phyloP scores from a whole-genome alignment of 2,113 vertebrate genomes.

The Echinops telfairi region DNA sequence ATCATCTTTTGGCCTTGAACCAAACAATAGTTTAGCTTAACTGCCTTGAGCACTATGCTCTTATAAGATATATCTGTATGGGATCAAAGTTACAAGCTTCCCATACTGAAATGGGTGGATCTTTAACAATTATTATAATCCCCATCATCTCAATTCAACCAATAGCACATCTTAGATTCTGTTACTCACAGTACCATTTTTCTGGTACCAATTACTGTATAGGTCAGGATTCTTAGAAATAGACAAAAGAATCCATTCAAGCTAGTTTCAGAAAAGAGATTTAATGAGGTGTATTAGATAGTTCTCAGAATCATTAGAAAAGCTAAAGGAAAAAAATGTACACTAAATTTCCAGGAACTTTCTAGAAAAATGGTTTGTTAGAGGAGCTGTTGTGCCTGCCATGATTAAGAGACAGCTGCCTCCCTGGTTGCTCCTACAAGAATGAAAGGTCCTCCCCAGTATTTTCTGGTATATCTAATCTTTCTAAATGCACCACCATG shows the following conservation, averaged over 20 bases:
- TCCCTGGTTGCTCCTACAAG: not conserved
- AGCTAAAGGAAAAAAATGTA: not conserved
- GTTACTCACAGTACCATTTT: not conserved
- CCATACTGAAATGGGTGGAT: not conserved
- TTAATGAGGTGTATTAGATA: not conserved
- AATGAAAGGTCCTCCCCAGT: not conserved
- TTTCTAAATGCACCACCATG: not conserved
- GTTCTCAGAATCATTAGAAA: not conserved
- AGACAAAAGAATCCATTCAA: not conserved
- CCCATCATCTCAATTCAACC: not conserved
- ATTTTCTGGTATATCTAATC: not conserved
- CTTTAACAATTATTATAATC: not conserved
- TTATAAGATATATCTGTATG: not conserved
- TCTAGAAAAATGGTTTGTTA: not conserved
- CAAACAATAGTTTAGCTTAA: not conserved
- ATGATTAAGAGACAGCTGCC: not conserved
- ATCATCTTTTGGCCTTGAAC: not conserved
- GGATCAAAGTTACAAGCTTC: not conserved
- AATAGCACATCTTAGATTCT: not conserved
- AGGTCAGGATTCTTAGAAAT: constrained; percentile 6
- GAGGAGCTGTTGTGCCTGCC: not conserved
- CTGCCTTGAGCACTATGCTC: not conserved
- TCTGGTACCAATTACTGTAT: not conserved
- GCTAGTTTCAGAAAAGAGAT: not conserved
- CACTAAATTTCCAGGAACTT: constrained; percentile 9